These are phyloP conservation scores for Leucophora obtusa DNA, from an alignment of 2,888 invertebrate species.

Conservation along the genomic window DNA sequence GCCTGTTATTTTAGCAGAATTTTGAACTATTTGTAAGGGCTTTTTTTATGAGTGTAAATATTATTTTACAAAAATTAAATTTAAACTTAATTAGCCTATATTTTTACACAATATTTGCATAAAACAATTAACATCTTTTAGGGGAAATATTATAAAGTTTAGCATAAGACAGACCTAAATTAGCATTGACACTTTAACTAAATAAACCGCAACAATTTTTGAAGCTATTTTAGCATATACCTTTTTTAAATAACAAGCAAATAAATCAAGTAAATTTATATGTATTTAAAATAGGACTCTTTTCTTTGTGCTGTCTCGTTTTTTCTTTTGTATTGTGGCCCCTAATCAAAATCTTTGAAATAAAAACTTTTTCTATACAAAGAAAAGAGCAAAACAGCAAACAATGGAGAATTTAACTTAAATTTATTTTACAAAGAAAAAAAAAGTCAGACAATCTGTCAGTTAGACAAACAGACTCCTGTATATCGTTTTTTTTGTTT, in stretches of 20 bases:
- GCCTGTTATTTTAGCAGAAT: too few relatives aligned
- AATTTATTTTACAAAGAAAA: background rate
- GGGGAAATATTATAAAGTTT: background rate
- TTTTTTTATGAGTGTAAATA: too few relatives aligned
- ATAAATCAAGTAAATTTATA: too few relatives aligned
- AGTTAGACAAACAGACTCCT: background rate
- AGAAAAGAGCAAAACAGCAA: background rate
- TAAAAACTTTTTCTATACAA: background rate
- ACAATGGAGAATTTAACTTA: background rate
- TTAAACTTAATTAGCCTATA: background rate
- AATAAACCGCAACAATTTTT: conserved; percentile 1
- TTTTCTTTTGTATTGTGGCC: background rate
- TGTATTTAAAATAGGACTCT: background rate
- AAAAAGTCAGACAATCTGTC: background rate
- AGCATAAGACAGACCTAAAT: background rate
- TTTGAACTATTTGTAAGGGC: too few relatives aligned
- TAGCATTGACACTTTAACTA: background rate
- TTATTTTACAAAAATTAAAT: too few relatives aligned
- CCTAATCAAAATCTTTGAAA: conserved; percentile 46
- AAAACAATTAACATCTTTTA: background rate
- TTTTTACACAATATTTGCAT: background rate
- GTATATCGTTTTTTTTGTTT: conserved; percentile 1
- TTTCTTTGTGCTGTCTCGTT: too few relatives aligned
- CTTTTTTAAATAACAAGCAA: too few relatives aligned
- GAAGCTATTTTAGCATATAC: background rate